Evolutionary conservation across 2,113 vertebrate species (phyloP).

Genomic region (Apistogramma diplotaenia): DNA sequence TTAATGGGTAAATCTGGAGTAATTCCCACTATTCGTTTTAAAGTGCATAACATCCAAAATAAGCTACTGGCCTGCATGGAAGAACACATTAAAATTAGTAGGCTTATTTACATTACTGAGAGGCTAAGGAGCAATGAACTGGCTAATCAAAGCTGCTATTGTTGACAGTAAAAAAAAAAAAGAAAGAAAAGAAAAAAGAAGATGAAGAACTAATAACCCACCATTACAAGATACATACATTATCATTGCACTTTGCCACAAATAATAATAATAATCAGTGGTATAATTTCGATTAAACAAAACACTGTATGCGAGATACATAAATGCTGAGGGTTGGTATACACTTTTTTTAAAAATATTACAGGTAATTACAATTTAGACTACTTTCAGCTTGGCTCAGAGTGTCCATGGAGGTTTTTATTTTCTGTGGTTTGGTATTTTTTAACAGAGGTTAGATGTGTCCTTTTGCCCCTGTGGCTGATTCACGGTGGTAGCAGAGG

Average conservation of each 20-base stretch:
- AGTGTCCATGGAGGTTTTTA: slow-evolving; percentile 12
- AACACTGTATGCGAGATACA: slow-evolving; percentile 58
- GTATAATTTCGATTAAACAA: slow-evolving; percentile 67
- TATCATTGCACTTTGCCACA: slow-evolving; percentile 98
- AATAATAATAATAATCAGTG: slow-evolving; percentile 80
- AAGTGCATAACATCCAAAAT: slow-evolving; percentile 77
- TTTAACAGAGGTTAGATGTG: neutral
- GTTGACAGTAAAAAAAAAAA: slow-evolving; percentile 50
- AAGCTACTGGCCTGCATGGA: slow-evolving; percentile 48
- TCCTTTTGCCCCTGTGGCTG: neutral
- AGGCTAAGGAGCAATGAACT: slow-evolving; percentile 51
- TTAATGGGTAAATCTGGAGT: neutral
- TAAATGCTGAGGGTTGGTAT: slow-evolving; percentile 59
- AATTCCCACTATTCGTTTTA: slow-evolving; percentile 68
- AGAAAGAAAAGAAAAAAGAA: neutral
- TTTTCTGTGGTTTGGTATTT: neutral
- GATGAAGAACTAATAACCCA: slow-evolving; percentile 55
- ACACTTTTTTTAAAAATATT: slow-evolving; percentile 39
- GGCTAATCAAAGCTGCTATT: slow-evolving; percentile 41
- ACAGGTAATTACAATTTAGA: slow-evolving; percentile 64
- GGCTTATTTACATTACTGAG: slow-evolving; percentile 58
- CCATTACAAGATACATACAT: slow-evolving; percentile 81
- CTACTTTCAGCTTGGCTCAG: slow-evolving; percentile 9
- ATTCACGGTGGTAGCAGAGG: slow-evolving; percentile 88
- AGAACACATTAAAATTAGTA: slow-evolving; percentile 55